Base-by-base conservation (phyloP, 2,888 invertebrate genomes). In the Habroteleia sp. region DNA sequence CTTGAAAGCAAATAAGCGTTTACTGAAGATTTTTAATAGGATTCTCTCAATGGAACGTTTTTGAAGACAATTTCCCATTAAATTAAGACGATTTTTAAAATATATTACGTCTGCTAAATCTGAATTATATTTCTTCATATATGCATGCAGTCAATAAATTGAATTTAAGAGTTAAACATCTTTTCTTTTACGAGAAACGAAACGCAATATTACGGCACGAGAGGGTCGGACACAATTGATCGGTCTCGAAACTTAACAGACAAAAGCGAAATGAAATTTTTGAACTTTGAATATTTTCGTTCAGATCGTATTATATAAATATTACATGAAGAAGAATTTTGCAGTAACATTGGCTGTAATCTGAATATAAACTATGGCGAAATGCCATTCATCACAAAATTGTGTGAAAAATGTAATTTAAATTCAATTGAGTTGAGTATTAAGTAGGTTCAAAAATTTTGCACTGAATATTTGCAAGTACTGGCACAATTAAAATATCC, bases 121-220 rank as follows among this genome's bases (percentile, higher is more conserved):
- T 39, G 60, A 39, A 48, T 48, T 48, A 48, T 39, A 35, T 58
- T 60, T 37, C 7, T 10, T 16, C 10, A 11, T 35, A 4, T n/a
- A n/a, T n/a, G n/a, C n/a, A n/a, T n/a, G n/a, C n/a, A 39, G 48
- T 62, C 48, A 39, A 62, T 62, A 39, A 62, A 62, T 65, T 33
- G 42, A 52, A 33, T 65, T 65, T 65, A 65, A 52, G 42, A 52
- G 63, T 65, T 65, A 65, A 65, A 65, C 63, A 52, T 50, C 27
- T 63, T 63, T 50, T 33, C 42, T 63, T 63, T 41, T 41, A 41
- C 13, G 33, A 42, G 50, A 42, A 63, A 50, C 33, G 63, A 63
- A 63, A 63, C 42, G 50, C 50, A 63, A 63, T 63, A 63, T 63
- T 23, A 6, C 25, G 14, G 27, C 42, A 16, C 33, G 31, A 41